These are phyloP conservation scores for Lithophane socia DNA, from an alignment of 2,888 invertebrate genomes.

Conservation along the genomic window DNA sequence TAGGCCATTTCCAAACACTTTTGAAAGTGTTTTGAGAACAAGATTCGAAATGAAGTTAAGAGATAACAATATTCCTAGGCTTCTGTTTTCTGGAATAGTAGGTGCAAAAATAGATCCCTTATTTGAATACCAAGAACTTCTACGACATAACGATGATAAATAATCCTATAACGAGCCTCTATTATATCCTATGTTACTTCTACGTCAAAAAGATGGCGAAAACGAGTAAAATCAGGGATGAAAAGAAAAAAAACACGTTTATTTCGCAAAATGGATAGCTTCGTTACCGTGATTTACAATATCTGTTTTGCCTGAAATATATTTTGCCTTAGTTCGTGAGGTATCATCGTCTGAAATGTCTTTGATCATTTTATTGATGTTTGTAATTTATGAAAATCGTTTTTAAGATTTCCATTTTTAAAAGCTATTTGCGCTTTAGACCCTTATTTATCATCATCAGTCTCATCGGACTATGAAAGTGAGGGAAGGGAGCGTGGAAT, in stretches of 20 bases:
- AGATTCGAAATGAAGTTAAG: too few relatives aligned
- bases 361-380: slow-evolving; percentile 55
- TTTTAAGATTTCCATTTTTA: not conserved
- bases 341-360: slow-evolving; percentile 20
- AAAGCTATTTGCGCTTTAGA: not conserved
- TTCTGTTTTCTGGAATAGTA: not conserved
- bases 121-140: slow-evolving; percentile 18
- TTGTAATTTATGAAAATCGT: slow-evolving; percentile 46
- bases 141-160: slow-evolving; percentile 31
- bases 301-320: slow-evolving; percentile 69
- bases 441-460: too few relatives aligned
- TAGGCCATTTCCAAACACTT: too few relatives aligned
- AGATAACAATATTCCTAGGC: not conserved
- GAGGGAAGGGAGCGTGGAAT: too few relatives aligned
- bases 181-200: slow-evolving; percentile 22
- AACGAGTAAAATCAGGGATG: slow-evolving; percentile 60
- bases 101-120: slow-evolving; percentile 26
- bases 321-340: slow-evolving; percentile 53
- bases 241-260: slow-evolving; percentile 68
- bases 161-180: slow-evolving; percentile 19
- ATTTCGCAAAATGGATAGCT: slow-evolving; percentile 72
- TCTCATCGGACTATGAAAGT: too few relatives aligned
- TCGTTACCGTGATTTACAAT: slow-evolving; percentile 78
- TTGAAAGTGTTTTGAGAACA: too few relatives aligned
- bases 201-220: slow-evolving; percentile 46